phyloP scores from a whole-genome alignment of 2,888 invertebrate species.

The Monochamus alternatus region DNA sequence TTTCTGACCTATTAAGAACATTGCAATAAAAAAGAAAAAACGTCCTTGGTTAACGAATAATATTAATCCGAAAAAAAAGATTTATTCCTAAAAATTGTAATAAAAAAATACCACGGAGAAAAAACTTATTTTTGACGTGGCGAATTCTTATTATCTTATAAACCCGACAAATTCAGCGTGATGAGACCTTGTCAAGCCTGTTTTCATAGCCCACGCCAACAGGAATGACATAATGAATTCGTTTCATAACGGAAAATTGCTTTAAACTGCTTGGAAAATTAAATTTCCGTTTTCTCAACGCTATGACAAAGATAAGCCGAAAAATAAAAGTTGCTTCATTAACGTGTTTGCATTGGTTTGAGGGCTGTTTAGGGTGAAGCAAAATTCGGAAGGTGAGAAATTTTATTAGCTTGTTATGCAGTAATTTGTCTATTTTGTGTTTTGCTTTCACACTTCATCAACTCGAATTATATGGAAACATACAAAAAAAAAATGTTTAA shows the following conservation, averaged over 20 bases:
- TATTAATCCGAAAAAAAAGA: too few species aligned
- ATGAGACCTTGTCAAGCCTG: neutral
- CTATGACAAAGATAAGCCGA: too few species aligned
- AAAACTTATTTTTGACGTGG: neutral
- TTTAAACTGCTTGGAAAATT: slow-evolving; percentile 10
- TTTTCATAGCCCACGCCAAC: neutral
- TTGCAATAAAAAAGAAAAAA: too few species aligned
- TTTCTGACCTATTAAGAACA: too few species aligned
- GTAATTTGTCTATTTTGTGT: too few species aligned
- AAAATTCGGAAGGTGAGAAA: neutral
- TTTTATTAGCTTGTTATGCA: neutral
- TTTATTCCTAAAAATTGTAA: too few species aligned
- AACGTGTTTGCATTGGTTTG: neutral
- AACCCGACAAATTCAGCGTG: neutral
- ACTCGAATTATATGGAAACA: neutral
- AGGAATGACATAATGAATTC: slow-evolving; percentile 5
- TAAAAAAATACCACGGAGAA: neutral
- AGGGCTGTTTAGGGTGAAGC: slow-evolving; percentile 1
- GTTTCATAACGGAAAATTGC: neutral
- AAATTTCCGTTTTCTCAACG: neutral
- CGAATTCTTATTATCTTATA: neutral
- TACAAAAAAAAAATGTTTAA: too few species aligned
- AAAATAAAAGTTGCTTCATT: neutral
- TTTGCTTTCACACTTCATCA: too few species aligned
- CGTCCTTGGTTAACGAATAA: too few species aligned